Base-by-base conservation (phyloP, 2,888 invertebrate genomes). In the Baccha elongata region DNA sequence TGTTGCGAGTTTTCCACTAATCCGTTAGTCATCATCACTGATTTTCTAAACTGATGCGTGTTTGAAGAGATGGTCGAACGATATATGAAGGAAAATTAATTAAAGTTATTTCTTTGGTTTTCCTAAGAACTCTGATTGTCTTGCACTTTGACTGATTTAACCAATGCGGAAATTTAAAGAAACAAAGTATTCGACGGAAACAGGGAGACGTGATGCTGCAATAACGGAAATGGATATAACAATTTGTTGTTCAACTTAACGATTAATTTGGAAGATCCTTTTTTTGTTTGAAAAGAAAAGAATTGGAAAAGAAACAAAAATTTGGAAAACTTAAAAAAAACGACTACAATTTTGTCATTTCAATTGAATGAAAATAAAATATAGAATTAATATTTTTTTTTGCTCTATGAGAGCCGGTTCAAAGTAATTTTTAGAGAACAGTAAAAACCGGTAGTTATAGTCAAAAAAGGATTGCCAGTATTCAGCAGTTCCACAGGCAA, bases 11-110 rank as follows among this genome's bases (percentile, higher is more conserved):
- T 85, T 46, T 87, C 87, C 48, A 76, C 48, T 65, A 87, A 84
- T 50, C 87, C 87, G 85, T 87, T 87, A 62, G 86, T 85, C 76
- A 87, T 87, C 87, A 87, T 87, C 50, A 83, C 83, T 72, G 29
- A 37, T 83, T 68, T 37, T 4, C 60, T 58, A 58, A 26, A 50
- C 17, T 29, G 35, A 21, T 40, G 11, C 44, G 19, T 46, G 11
- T 60, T 19, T 37, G 11, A 50, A 35, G 21, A 37, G 10, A 64
- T 29, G 15, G 17, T 42, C 19, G 35, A 32, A 60, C 19, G 32
- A 32, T 37, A 13, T 76, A 35, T 55, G 17, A 19, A 23, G 58
- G 19, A 44, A 32, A 35, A 55, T 6, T 23, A 58, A 58, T 55
- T 50, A 11, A 67, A 42, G 48, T 15, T 69, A n/a, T n/a, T 15